Evolutionary conservation across 2,113 vertebrate genomes (phyloP).

Genomic region (Varanus komodoensis): DNA sequence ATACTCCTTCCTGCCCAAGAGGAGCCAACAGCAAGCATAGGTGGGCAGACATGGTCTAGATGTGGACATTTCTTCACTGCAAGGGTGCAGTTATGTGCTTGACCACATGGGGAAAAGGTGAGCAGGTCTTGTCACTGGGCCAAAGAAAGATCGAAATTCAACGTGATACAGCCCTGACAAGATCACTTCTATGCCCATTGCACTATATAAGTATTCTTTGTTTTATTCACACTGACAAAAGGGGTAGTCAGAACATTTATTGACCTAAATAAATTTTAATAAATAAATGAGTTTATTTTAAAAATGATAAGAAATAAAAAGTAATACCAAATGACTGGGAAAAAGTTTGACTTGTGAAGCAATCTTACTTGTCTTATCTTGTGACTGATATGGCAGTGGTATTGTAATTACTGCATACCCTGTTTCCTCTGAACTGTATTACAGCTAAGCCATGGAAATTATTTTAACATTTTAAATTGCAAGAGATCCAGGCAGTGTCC

Average conservation of each 20-base stretch:
- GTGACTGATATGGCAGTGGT: neutral
- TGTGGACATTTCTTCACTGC: neutral
- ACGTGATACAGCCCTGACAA: too few species aligned
- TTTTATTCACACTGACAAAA: neutral
- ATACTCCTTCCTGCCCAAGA: neutral
- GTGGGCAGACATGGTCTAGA: neutral
- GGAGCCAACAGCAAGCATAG: neutral
- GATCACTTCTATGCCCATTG: neutral
- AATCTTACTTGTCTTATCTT: neutral
- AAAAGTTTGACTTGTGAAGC: neutral
- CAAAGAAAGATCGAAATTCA: neutral
- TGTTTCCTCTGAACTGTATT: neutral
- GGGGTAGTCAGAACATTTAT: neutral
- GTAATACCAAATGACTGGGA: too few species aligned
- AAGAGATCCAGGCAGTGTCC: neutral
- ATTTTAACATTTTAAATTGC: neutral
- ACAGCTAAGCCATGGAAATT: neutral
- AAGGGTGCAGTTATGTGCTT: neutral
- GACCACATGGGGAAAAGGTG: neutral
- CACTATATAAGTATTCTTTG: neutral
- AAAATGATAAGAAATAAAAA: too few species aligned
- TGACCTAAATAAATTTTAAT: neutral
- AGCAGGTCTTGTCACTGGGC: neutral
- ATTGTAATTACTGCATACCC: neutral
- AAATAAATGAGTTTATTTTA: too few species aligned